Evolutionary conservation across 2,888 invertebrate species (phyloP).

Genomic region (Drosophila villosipedis): DNA sequence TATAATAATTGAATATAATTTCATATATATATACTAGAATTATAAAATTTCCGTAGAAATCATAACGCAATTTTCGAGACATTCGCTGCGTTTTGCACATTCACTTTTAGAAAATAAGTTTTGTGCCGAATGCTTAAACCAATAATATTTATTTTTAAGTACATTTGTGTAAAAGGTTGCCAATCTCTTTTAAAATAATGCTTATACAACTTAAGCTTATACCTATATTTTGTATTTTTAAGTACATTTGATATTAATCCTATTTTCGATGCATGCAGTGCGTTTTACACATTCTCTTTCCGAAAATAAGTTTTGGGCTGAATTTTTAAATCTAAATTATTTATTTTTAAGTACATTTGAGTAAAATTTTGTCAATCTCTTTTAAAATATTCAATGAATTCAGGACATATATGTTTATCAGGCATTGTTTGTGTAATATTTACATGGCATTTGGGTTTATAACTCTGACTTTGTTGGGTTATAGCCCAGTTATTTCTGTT

Average conservation of each 20-base stretch:
- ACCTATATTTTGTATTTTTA: neutral
- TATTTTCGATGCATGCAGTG: neutral
- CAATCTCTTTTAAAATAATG: neutral
- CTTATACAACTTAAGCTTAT: neutral
- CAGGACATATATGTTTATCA: neutral
- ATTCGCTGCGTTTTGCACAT: neutral
- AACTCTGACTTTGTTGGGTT: slow-evolving; percentile 15
- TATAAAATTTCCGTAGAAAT: neutral
- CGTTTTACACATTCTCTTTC: neutral
- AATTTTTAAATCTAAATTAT: neutral
- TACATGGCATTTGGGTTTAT: slow-evolving; percentile 3
- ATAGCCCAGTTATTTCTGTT: slow-evolving; percentile 19
- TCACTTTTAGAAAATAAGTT: neutral
- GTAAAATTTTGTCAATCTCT: neutral
- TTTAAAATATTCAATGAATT: neutral
- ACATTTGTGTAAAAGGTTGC: neutral
- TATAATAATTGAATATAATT: neutral
- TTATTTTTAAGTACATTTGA: neutral
- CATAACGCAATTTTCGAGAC: too few relatives aligned
- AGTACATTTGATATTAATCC: neutral
- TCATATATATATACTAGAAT: neutral
- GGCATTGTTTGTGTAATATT: slow-evolving; percentile 6
- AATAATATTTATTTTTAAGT: too few relatives aligned
- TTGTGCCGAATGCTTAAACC: too few relatives aligned
- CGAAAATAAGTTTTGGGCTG: neutral